These are phyloP conservation scores for Acipenser oxyrinchus DNA, from an alignment of 2,797 vertebrate species.

Conservation along the genomic window DNA sequence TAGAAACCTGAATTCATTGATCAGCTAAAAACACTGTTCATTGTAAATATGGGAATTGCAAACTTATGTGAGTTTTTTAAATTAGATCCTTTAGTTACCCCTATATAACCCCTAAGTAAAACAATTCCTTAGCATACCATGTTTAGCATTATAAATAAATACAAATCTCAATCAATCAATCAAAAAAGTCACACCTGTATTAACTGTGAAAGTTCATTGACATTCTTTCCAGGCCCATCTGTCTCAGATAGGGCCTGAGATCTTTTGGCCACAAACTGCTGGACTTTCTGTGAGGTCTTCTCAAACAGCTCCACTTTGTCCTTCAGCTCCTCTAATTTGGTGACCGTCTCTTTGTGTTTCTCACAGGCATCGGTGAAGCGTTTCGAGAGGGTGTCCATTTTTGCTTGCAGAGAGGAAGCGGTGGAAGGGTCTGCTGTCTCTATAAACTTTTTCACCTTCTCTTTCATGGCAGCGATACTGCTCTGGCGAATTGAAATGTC, in stretches of 20 bases:
- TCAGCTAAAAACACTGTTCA: too few species aligned
- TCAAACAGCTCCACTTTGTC: conserved; percentile 87
- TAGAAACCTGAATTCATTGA: too few species aligned
- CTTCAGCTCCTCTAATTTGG: conserved; percentile 73
- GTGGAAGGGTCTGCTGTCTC: conserved; percentile 82
- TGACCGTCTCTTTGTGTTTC: conserved; percentile 73
- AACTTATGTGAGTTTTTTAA: background rate
- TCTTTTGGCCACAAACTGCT: conserved; percentile 77
- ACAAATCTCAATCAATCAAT: too few species aligned
- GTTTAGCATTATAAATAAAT: too few species aligned
- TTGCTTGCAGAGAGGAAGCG: conserved; percentile 71
- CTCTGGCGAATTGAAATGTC: conserved; percentile 87
- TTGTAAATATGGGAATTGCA: background rate
- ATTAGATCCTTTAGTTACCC: background rate
- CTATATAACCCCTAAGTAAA: too few species aligned
- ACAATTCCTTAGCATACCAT: too few species aligned
- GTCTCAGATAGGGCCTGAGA: conserved; percentile 70
- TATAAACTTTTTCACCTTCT: conserved; percentile 84
- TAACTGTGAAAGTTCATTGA: conserved; percentile 75
- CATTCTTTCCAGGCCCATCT: conserved; percentile 76
- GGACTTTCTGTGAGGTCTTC: conserved; percentile 71
- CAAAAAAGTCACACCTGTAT: conserved; percentile 65
- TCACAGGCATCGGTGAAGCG: conserved; percentile 73
- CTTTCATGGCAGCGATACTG: conserved; percentile 85
- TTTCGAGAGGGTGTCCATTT: conserved; percentile 75